Evolutionary conservation across 2,113 vertebrate species (phyloP).

Genomic region (Plecotus auritus): DNA sequence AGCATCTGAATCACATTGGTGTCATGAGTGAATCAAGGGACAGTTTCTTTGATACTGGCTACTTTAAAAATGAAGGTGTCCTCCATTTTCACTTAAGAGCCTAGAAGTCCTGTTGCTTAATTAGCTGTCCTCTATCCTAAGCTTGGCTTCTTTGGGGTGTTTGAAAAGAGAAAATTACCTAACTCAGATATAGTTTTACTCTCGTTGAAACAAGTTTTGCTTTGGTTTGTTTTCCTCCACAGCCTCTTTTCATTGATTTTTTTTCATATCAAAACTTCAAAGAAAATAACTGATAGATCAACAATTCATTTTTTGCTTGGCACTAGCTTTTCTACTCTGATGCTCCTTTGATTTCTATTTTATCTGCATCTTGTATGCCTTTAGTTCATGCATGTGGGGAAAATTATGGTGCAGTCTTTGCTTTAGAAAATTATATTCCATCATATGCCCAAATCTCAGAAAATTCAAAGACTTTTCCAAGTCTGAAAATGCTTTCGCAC

Average conservation of each 20-base stretch:
- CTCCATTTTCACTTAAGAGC: background rate
- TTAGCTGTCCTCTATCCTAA: background rate
- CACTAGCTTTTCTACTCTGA: constrained; percentile 47
- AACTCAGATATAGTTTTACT: constrained; percentile 18
- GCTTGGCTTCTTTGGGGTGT: background rate
- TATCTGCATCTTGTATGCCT: constrained; percentile 43
- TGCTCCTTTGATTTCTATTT: constrained; percentile 41
- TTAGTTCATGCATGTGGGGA: background rate
- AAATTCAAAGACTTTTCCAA: constrained; percentile 27
- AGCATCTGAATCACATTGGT: background rate
- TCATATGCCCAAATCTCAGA: constrained; percentile 13
- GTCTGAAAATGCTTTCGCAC: constrained; percentile 18
- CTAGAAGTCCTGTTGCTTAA: background rate
- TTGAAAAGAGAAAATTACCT: background rate
- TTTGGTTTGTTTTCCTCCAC: background rate
- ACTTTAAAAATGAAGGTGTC: background rate
- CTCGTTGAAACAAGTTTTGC: background rate
- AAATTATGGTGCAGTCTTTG: constrained; percentile 37
- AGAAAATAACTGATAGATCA: constrained; percentile 23
- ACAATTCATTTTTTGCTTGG: constrained; percentile 39
- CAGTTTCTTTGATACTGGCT: background rate
- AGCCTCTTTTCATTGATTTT: background rate
- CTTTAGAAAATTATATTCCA: constrained; percentile 26
- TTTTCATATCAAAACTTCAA: constrained; percentile 58
- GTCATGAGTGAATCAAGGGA: background rate